Evolutionary conservation across 2,888 invertebrate genomes (phyloP).

Genomic region (Synanthedon formicaeformis): DNA sequence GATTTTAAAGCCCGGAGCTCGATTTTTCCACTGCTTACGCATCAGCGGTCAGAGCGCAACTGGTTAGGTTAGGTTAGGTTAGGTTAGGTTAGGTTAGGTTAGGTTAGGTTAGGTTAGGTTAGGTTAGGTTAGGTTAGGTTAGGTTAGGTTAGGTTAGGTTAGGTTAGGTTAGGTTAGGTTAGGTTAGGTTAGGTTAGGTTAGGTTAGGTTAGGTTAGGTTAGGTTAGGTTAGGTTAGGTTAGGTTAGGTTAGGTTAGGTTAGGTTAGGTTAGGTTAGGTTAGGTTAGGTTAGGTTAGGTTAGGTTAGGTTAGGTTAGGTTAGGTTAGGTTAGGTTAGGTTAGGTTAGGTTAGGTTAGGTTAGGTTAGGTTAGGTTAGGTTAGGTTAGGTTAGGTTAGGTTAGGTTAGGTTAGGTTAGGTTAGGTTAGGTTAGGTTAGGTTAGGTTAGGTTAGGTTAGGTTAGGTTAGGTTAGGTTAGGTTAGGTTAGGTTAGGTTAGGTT

Average conservation of each 20-base stretch:
- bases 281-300: conserved; percentile 1
- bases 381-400: conserved; percentile 6
- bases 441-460: conserved; percentile 7
- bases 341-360: conserved; percentile 7
- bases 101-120: conserved; percentile 4
- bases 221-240: conserved; percentile 13
- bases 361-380: conserved; percentile 8
- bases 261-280: conserved; percentile 2
- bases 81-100: conserved; percentile 1
- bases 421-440: conserved; percentile 10
- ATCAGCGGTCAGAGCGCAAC: conserved; percentile 1
- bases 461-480: conserved; percentile 7
- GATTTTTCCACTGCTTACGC: too few relatives aligned
- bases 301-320: neutral
- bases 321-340: conserved; percentile 3
- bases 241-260: conserved; percentile 11
- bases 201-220: conserved; percentile 12
- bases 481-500: conserved; percentile 7
- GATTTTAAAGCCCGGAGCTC: too few relatives aligned
- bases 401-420: conserved; percentile 9
- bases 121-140: conserved; percentile 5
- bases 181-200: conserved; percentile 10
- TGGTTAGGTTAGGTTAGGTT: conserved; percentile 4
- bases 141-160: conserved; percentile 8
- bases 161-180: conserved; percentile 10